A percentile compares a stretch with the other conserved stretches of the same genome.
Conservation (phyloP, 2,113 vertebrate species). For the Balaeniceps rex region DNA sequence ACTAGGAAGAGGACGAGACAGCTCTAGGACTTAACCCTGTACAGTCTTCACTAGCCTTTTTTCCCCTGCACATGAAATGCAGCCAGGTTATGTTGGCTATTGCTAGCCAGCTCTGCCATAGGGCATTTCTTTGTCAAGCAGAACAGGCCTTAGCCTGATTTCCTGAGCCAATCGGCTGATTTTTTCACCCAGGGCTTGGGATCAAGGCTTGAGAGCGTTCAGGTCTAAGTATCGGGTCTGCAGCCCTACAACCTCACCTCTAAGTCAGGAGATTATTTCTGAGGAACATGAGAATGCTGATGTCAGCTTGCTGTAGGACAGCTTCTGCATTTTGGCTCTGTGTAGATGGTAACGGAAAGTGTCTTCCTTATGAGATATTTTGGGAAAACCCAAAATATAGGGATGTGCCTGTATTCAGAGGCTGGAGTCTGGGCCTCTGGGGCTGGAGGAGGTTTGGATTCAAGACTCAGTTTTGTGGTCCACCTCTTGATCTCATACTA, state of each 20-base stretch:
- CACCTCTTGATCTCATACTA: background rate
- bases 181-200: background rate
- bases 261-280: background rate
- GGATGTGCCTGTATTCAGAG: background rate
- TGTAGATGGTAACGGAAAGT: background rate
- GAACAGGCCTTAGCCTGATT: background rate
- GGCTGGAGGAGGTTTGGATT: background rate
- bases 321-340: background rate
- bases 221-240: background rate
- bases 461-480: background rate
- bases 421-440: background rate
- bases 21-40: background rate
- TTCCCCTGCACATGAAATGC: background rate
- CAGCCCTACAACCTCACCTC: background rate
- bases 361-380: background rate
- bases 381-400: background rate
- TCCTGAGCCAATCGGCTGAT: background rate
- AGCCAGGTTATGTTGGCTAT: background rate
- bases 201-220: background rate
- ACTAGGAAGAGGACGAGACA: background rate
- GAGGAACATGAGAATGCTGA: background rate
- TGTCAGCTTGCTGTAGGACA: background rate
- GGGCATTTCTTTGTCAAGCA: background rate
- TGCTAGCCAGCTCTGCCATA: background rate
- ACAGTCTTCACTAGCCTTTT: background rate